phyloP scores from a whole-genome alignment of 2,113 vertebrate species.

The Miniopterus natalensis region DNA sequence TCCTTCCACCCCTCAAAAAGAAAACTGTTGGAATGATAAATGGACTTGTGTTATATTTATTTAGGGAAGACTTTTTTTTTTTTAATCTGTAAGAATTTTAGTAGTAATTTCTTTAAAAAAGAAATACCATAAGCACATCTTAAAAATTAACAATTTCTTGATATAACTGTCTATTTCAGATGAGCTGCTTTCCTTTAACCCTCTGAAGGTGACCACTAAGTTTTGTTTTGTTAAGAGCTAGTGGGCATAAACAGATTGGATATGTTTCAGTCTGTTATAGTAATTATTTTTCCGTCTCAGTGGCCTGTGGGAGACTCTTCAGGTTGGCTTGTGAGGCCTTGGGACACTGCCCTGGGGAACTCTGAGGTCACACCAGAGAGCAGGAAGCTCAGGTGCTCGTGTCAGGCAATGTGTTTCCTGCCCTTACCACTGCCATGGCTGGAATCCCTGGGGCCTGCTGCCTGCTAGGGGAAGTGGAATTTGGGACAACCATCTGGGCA shows the following conservation, averaged over 20 bases:
- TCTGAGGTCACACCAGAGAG: not conserved
- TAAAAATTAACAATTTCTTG: slow-evolving; percentile 53
- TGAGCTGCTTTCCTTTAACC: not conserved
- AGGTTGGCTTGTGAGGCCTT: not conserved
- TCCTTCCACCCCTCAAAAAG: not conserved
- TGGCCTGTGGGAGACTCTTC: not conserved
- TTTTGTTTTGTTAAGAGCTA: not conserved
- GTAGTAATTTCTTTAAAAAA: slow-evolving; percentile 5
- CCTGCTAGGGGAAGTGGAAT: not conserved
- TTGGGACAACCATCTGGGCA: not conserved
- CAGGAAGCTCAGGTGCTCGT: not conserved
- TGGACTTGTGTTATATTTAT: not conserved
- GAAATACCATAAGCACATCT: not conserved
- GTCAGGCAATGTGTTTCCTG: not conserved
- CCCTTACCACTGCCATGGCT: not conserved
- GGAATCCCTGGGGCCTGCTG: not conserved
- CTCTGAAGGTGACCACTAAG: not conserved
- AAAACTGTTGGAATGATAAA: slow-evolving; percentile 27
- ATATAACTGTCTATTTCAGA: not conserved
- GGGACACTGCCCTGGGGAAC: not conserved
- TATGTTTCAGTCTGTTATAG: not conserved
- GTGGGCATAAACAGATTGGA: not conserved
- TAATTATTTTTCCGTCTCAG: not conserved
- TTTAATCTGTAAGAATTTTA: not conserved
- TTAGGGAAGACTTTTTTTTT: not conserved